Conservation (phyloP, 2,888 invertebrate genomes). For the Seira ritae region DNA sequence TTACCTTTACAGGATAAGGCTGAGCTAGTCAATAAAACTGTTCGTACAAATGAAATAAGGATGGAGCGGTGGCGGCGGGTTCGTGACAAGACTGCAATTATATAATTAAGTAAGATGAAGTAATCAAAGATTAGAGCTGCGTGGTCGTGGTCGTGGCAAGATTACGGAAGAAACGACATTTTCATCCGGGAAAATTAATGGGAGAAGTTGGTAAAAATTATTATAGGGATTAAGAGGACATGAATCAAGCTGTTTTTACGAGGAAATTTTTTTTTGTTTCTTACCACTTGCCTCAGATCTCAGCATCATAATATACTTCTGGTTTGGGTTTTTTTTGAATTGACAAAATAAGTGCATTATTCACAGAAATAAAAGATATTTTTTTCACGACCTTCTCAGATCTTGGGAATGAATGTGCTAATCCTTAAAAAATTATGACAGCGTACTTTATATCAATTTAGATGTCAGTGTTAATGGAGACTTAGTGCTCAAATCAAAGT, state of each 20-base stretch:
- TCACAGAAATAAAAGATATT: constrained; percentile 3
- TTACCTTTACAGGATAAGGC: too few species aligned
- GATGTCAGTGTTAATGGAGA: constrained; percentile 73
- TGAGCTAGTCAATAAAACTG: too few species aligned
- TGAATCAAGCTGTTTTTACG: constrained; percentile 14
- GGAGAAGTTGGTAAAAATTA: constrained; percentile 8
- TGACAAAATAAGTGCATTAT: constrained; percentile 1
- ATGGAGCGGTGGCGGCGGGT: background rate
- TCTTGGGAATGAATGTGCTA: constrained; percentile 47
- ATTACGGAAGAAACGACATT: background rate
- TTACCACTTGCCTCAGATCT: too few species aligned
- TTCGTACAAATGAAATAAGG: background rate
- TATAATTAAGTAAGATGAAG: constrained; percentile 1
- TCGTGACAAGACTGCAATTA: constrained; percentile 14
- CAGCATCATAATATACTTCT: too few species aligned
- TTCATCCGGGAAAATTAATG: constrained; percentile 2
- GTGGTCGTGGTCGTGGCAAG: constrained; percentile 2
- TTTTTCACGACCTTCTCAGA: background rate
- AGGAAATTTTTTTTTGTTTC: background rate
- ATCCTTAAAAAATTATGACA: constrained; percentile 74
- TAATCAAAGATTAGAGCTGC: background rate
- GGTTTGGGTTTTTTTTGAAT: background rate
- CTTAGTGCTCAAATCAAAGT: constrained; percentile 74
- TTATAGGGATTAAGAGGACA: constrained; percentile 5
- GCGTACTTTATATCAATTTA: constrained; percentile 74